These are phyloP conservation scores for Orthosia gothica DNA, from an alignment of 2,888 invertebrate genomes.

Conservation along the genomic window DNA sequence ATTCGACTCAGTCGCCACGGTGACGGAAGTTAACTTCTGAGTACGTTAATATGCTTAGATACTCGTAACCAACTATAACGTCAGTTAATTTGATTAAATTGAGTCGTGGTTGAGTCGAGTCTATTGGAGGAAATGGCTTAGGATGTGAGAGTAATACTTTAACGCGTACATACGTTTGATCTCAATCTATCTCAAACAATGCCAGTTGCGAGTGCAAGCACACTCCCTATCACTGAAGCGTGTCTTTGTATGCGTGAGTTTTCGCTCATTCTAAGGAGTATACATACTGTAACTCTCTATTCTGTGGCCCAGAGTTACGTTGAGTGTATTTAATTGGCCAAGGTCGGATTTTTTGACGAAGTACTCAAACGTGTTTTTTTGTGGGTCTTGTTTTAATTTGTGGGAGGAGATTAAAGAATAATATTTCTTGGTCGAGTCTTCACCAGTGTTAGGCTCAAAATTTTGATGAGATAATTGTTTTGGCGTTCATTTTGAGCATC, in stretches of 20 bases:
- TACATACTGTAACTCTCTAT: constrained; percentile 10
- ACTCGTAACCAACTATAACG: too few relatives aligned
- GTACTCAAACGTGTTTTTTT: constrained; percentile 49
- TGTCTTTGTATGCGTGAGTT: not conserved
- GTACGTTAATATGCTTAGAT: too few relatives aligned
- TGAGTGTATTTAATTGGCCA: constrained; percentile 77
- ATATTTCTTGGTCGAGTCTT: constrained; percentile 32
- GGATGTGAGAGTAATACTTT: too few relatives aligned
- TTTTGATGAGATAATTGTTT: not conserved
- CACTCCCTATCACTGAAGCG: too few relatives aligned
- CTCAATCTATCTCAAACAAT: not conserved
- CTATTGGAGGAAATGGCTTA: too few relatives aligned
- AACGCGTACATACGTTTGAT: not conserved
- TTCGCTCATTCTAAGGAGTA: not conserved
- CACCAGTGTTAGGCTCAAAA: not conserved
- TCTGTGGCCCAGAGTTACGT: constrained; percentile 59
- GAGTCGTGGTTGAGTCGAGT: too few relatives aligned
- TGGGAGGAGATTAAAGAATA: constrained; percentile 24
- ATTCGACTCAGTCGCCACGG: too few relatives aligned
- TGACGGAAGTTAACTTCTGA: too few relatives aligned
- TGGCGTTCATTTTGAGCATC: not conserved
- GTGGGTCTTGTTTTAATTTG: constrained; percentile 49
- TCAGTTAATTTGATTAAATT: too few relatives aligned
- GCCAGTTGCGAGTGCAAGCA: not conserved
- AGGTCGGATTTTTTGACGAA: constrained; percentile 59